Evolutionary conservation across 2,797 vertebrate species (phyloP).

Genomic region (Pogoniulus pusillus): DNA sequence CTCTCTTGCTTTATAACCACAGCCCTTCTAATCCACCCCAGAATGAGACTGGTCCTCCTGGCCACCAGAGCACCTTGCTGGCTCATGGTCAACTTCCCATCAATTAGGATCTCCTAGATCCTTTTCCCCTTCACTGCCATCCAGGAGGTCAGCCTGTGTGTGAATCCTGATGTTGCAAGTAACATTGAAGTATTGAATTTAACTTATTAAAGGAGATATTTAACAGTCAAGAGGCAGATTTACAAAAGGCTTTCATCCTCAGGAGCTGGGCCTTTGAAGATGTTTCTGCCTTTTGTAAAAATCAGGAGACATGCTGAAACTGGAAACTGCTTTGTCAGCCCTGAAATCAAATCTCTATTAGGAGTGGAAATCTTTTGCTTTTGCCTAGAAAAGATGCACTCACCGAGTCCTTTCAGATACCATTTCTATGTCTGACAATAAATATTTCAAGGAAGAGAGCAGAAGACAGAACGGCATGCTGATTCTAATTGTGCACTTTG

Average conservation of each 20-base stretch:
- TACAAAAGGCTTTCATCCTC: background rate
- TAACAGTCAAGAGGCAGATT: background rate
- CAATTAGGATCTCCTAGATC: too few relatives aligned
- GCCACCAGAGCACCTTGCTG: too few relatives aligned
- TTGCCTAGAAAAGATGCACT: constrained; percentile 18
- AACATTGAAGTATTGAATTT: background rate
- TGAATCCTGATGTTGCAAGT: background rate
- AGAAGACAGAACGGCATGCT: constrained; percentile 49
- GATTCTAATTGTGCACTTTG: constrained; percentile 51
- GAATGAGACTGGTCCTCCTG: too few relatives aligned
- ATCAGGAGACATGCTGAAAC: constrained; percentile 1
- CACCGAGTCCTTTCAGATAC: constrained; percentile 36
- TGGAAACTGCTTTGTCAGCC: constrained; percentile 49
- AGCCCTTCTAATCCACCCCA: too few relatives aligned
- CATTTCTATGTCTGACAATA: constrained; percentile 43
- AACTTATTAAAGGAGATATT: background rate
- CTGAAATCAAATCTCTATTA: constrained; percentile 34
- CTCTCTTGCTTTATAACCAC: too few relatives aligned
- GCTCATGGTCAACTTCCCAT: too few relatives aligned
- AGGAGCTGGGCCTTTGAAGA: constrained; percentile 2
- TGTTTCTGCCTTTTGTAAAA: constrained; percentile 14
- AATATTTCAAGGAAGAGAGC: constrained; percentile 40
- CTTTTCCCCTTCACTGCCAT: too few relatives aligned
- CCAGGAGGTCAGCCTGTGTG: too few relatives aligned
- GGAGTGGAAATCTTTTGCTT: constrained; percentile 29